phyloP scores from a whole-genome alignment of 2,113 vertebrate species.

The Pholis gunnellus region DNA sequence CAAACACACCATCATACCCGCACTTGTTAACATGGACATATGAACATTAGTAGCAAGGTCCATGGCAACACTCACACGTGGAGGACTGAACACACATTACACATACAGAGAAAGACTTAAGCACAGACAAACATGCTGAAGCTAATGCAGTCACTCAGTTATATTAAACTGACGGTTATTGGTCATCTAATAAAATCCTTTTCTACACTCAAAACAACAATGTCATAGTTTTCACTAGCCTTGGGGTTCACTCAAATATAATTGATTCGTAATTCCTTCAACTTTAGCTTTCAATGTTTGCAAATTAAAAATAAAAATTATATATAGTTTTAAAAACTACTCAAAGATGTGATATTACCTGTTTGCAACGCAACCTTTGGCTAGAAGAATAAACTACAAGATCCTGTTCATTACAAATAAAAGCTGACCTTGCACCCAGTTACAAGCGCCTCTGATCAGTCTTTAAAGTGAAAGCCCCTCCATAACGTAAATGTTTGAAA shows the following conservation, averaged over 20 bases:
- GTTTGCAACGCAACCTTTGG: no score
- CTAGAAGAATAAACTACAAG: no score
- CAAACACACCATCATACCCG: not conserved
- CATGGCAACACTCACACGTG: not conserved
- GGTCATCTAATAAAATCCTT: not conserved
- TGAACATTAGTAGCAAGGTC: not conserved
- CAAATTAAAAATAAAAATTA: not conserved
- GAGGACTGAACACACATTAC: not conserved
- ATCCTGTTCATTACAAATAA: no score
- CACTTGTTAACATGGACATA: not conserved
- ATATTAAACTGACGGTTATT: no score
- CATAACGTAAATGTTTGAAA: no score
- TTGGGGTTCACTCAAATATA: not conserved
- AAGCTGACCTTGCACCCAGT: no score
- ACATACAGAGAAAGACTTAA: no score
- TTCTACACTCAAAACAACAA: not conserved
- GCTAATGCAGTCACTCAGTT: no score
- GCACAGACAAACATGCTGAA: no score
- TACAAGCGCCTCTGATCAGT: no score
- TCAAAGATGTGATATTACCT: not conserved
- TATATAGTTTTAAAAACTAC: not conserved
- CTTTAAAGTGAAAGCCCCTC: no score
- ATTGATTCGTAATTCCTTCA: not conserved
- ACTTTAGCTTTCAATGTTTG: not conserved
- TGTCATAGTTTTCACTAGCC: not conserved